Evolutionary conservation across 2,888 invertebrate genomes (phyloP), one percentile per base, ranked within the genome.

Genomic region (Drosophila maculinotata): DNA sequence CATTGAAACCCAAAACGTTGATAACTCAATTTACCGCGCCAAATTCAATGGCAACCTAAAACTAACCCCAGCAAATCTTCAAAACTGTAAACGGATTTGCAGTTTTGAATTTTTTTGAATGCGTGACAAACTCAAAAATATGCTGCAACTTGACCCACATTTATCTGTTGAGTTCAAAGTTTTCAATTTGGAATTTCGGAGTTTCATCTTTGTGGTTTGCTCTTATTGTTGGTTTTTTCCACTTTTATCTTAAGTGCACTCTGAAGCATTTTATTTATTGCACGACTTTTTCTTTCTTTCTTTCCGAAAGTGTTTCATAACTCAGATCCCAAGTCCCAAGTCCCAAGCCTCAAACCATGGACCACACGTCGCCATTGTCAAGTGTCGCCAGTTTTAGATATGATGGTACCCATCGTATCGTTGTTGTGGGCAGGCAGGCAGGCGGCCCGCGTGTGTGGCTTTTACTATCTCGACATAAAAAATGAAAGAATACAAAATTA

Each of bases 191-290:
- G 41, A n/a, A 36, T 53, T 42, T 42, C 59, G 15, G 49, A 58
- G 38, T 59, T 65, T 74, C 33, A 53, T 35, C 44, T 44, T 49
- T 49, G n/a, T 15, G 20, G 31, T 31, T 44, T 51, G n/a, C 35
- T 25, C 30, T 41, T 28, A 10, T 48, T 56, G 48, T 59, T 54
- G 2, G 17, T 57, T 39, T 26, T 31, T 45, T 52, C 54, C 54
- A 52, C 60, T 64, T 75, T 75, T 83, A 83, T 88, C 88, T 83
- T 72, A 86, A 83, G 83, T 83, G 88, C 83, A 83, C 88, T 83
- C 83, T 86, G 60, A 71, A 86, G 88, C 71, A 70, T 86, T 83
- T 83, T 86, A 83, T 83, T 83, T 83, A 83, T 83, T 80, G 84
- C 88, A 86, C 78, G 88, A 86, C 81, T 79, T 74, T 77, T 72